phyloP scores from a whole-genome alignment of 2,888 invertebrate species.

The Omphaloscelis lunosa region DNA sequence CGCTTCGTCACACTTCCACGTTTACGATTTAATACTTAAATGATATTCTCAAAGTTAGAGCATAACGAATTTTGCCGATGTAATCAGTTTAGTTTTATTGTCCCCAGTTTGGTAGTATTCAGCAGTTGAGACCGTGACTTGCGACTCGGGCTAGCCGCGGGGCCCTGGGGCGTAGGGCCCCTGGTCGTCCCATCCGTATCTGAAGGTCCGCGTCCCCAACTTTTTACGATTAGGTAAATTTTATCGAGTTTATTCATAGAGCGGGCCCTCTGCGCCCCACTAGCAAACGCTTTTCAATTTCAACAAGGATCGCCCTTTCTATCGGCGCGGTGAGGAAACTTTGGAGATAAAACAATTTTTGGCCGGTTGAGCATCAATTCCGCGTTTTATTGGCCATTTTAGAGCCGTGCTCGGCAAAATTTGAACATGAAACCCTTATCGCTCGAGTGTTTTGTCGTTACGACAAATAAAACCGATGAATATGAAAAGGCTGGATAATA shows the following conservation, averaged over 20 bases:
- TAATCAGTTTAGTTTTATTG: constrained; percentile 64
- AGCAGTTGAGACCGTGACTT: constrained; percentile 26
- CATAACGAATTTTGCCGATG: constrained; percentile 60
- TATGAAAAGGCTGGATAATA: constrained; percentile 62
- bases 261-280: constrained; percentile 69
- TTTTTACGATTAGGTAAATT: constrained; percentile 85
- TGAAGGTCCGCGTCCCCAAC: constrained; percentile 71
- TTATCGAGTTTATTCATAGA: constrained; percentile 86
- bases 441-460: constrained; percentile 69
- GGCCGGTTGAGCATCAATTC: constrained; percentile 74
- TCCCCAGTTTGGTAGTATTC: constrained; percentile 55
- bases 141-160: neutral
- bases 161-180: constrained; percentile 28
- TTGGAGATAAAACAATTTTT: constrained; percentile 82
- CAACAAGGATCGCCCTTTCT: constrained; percentile 80
- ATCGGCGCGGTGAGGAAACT: constrained; percentile 75
- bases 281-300: constrained; percentile 82
- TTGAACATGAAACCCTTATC: constrained; percentile 69
- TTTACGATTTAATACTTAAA: constrained; percentile 62
- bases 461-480: constrained; percentile 69
- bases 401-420: constrained; percentile 66
- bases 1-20: constrained; percentile 44
- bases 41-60: constrained; percentile 53
- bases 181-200: constrained; percentile 45
- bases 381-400: constrained; percentile 73